phyloP scores from a whole-genome alignment of 2,888 invertebrate genomes.

The Noctua pronuba region DNA sequence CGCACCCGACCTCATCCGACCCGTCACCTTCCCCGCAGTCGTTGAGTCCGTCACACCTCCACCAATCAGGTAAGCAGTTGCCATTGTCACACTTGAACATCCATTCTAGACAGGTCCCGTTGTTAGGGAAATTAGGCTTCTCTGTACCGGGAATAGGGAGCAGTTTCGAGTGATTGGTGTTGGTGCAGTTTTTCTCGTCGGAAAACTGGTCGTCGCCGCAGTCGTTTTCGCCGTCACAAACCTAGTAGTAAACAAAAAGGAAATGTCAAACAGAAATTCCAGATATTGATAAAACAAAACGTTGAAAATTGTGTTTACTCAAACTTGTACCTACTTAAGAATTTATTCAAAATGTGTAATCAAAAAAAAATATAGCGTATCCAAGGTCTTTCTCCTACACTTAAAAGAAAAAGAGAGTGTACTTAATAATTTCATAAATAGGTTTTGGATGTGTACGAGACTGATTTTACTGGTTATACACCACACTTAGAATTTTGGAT shows the following conservation, averaged over 20 bases:
- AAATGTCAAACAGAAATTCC: background rate
- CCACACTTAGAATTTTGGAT: background rate
- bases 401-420: background rate
- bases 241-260: constrained; percentile 70
- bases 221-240: constrained; percentile 93
- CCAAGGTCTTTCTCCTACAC: background rate
- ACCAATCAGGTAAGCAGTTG: constrained; percentile 94
- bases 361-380: background rate
- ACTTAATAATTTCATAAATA: too few relatives aligned
- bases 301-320: background rate
- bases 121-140: constrained; percentile 76
- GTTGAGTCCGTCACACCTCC: constrained; percentile 94
- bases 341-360: background rate
- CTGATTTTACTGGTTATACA: background rate
- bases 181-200: constrained; percentile 93
- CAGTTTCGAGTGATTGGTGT: constrained; percentile 76
- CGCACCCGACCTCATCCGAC: constrained; percentile 93
- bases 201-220: constrained; percentile 92
- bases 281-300: background rate
- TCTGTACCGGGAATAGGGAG: constrained; percentile 76
- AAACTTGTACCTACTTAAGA: background rate
- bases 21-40: constrained; percentile 94
- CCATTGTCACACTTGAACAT: constrained; percentile 94
- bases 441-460: background rate
- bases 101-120: constrained; percentile 92